phyloP scores from a whole-genome alignment of 1,140 invertebrate species.

The Glomeris maerens region DNA sequence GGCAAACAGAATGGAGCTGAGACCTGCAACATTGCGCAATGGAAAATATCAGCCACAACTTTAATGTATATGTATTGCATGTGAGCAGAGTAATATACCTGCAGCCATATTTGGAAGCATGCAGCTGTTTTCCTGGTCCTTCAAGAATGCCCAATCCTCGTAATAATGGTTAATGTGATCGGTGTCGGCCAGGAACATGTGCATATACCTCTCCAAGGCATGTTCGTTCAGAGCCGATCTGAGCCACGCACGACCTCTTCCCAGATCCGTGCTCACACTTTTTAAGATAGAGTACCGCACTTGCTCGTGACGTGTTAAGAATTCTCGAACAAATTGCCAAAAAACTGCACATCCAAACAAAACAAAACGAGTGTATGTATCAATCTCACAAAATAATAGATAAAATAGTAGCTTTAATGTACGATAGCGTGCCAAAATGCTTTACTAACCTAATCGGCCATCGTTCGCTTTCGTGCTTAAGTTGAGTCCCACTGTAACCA shows the following conservation, averaged over 20 bases:
- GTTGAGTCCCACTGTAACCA: slow-evolving; percentile 39
- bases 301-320: slow-evolving; percentile 70
- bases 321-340: slow-evolving; percentile 34
- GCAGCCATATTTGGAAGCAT: slow-evolving; percentile 65
- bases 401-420: slow-evolving; percentile 16
- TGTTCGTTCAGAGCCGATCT: slow-evolving; percentile 73
- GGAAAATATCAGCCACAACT: background rate
- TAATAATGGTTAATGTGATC: slow-evolving; percentile 55
- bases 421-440: too few relatives aligned
- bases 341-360: slow-evolving; percentile 20
- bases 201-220: slow-evolving; percentile 67
- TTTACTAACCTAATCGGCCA: too few relatives aligned
- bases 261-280: slow-evolving; percentile 62
- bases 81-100: slow-evolving; percentile 36
- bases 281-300: slow-evolving; percentile 66
- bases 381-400: slow-evolving; percentile 8
- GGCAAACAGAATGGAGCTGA: slow-evolving; percentile 75
- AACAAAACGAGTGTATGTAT: slow-evolving; percentile 8
- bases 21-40: slow-evolving; percentile 35
- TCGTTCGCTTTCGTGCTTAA: too few relatives aligned
- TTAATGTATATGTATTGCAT: background rate
- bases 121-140: slow-evolving; percentile 55
- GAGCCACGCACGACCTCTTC: slow-evolving; percentile 67
- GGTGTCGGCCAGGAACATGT: slow-evolving; percentile 52
- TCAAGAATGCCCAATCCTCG: slow-evolving; percentile 65